Evolutionary conservation across 2,797 vertebrate genomes (phyloP).

Genomic region (Mormyrus proboscirostris): DNA sequence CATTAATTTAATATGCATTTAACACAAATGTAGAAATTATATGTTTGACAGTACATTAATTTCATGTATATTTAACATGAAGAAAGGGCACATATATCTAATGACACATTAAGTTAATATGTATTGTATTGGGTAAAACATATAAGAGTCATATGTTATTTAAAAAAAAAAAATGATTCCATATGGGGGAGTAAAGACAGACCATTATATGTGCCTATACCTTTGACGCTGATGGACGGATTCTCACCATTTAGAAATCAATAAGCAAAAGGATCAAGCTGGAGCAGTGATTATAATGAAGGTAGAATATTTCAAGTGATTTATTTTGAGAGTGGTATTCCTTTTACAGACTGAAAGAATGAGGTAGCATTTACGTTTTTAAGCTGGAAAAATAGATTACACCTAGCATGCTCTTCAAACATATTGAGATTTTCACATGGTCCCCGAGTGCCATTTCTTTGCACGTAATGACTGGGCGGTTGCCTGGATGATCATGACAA

Average conservation of each 20-base stretch:
- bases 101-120: background rate
- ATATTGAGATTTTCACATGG: background rate
- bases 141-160: background rate
- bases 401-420: background rate
- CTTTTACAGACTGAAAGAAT: background rate
- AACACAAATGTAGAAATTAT: background rate
- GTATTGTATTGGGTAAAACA: background rate
- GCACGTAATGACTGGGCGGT: background rate
- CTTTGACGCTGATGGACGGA: background rate
- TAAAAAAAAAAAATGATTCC: background rate
- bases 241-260: background rate
- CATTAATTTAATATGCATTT: background rate
- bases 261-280: background rate
- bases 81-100: background rate
- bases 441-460: background rate
- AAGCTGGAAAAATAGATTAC: background rate
- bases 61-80: background rate
- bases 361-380: background rate
- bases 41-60: background rate
- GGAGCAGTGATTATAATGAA: background rate
- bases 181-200: background rate
- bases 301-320: background rate
- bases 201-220: background rate
- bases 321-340: background rate
- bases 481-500: background rate